A percentile compares a stretch with the other conserved stretches of the same genome.
phyloP scores from a whole-genome alignment of 2,888 invertebrate species.

The Tenthredo livida region DNA sequence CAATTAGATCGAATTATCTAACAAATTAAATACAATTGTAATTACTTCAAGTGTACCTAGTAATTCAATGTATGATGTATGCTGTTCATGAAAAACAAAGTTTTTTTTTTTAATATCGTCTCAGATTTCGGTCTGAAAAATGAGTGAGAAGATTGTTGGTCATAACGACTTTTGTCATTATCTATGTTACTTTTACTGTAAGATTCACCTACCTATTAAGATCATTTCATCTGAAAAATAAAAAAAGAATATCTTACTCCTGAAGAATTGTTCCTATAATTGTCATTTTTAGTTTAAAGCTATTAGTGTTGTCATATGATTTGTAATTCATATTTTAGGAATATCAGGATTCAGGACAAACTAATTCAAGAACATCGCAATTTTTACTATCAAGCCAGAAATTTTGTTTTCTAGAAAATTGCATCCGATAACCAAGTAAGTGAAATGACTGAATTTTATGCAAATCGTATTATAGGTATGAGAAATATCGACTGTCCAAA shows the following conservation, averaged over 20 bases:
- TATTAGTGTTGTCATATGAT: neutral
- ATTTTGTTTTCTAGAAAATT: neutral
- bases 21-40: neutral
- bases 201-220: neutral
- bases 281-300: neutral
- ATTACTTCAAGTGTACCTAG: neutral
- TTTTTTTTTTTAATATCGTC: neutral
- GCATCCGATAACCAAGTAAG: constrained; percentile 7
- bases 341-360: neutral
- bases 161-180: constrained; percentile 13
- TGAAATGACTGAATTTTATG: neutral
- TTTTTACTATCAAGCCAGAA: neutral
- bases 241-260: constrained; percentile 15
- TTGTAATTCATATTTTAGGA: neutral
- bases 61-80: neutral
- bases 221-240: constrained; percentile 33
- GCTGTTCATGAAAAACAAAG: neutral
- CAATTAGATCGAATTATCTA: neutral
- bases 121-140: neutral
- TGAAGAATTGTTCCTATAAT: neutral
- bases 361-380: neutral
- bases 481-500: neutral
- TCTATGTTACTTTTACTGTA: constrained; percentile 24
- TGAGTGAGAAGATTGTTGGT: neutral
- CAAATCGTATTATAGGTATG: neutral